These are phyloP conservation scores for Cyphomyrmex costatus DNA, from an alignment of 1,140 invertebrate genomes.

Conservation along the genomic window DNA sequence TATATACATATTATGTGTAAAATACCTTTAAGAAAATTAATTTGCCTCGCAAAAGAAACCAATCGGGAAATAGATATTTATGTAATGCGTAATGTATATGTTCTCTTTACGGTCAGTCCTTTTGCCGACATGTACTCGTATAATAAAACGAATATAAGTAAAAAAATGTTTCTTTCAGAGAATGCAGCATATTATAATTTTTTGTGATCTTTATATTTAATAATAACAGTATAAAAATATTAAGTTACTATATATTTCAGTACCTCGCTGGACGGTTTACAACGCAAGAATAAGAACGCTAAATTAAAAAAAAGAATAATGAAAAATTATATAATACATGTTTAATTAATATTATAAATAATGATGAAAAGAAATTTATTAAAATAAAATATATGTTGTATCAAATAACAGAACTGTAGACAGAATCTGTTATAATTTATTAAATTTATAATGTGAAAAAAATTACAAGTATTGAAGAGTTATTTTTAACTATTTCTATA, in stretches of 20 bases:
- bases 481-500: too few relatives aligned
- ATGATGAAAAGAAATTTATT: not conserved
- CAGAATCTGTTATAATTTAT: not conserved
- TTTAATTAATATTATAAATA: not conserved
- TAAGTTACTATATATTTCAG: constrained; percentile 3
- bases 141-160: not conserved
- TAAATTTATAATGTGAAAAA: too few relatives aligned
- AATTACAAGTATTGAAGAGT: too few relatives aligned
- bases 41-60: not conserved
- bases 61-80: constrained; percentile 15
- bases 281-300: not conserved
- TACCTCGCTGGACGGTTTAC: not conserved
- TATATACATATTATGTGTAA: not conserved
- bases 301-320: not conserved
- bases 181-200: not conserved
- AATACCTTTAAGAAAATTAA: not conserved
- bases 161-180: not conserved
- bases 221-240: constrained; percentile 11
- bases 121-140: not conserved
- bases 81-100: constrained; percentile 7
- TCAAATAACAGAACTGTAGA: not conserved
- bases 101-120: not conserved
- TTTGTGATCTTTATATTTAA: not conserved
- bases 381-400: not conserved
- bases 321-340: not conserved